These are phyloP conservation scores for Aurelia aurita complex sp. Pacific DNA, from an alignment of 30 jellyfish, hydroid and myxozoan species.

Conservation along the genomic window DNA sequence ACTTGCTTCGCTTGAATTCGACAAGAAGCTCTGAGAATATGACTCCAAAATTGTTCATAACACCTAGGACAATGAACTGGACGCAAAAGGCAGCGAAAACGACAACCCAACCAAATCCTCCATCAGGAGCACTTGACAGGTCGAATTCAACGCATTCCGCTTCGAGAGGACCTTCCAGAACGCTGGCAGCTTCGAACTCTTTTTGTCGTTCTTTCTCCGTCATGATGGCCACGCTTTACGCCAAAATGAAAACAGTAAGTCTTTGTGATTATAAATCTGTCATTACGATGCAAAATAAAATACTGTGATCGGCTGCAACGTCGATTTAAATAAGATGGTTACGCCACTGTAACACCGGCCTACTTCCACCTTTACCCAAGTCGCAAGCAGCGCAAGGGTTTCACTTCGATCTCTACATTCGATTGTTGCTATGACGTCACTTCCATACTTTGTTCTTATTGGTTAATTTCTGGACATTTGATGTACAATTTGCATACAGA, in stretches of 20 bases:
- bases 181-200: slow-evolving; percentile 62
- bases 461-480: slow-evolving; percentile 27
- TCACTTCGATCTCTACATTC: no score
- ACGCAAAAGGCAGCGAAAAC: slow-evolving; percentile 93
- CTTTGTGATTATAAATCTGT: no score
- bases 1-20: slow-evolving; percentile 82
- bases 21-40: slow-evolving; percentile 84
- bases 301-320: no score
- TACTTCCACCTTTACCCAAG: background rate
- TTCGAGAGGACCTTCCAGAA: slow-evolving; percentile 68
- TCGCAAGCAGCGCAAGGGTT: no score
- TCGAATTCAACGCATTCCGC: slow-evolving; percentile 80
- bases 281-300: no score
- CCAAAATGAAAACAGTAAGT: background rate
- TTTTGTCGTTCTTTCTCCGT: slow-evolving; percentile 28
- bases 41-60: slow-evolving; percentile 96
- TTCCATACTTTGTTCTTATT: slow-evolving; percentile 5
- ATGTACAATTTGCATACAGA: slow-evolving; percentile 61
- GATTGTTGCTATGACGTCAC: slow-evolving; percentile 42
- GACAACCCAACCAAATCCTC: slow-evolving; percentile 98
- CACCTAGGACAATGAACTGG: slow-evolving; percentile 95
- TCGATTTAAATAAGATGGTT: no score
- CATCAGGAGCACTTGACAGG: slow-evolving; percentile 80
- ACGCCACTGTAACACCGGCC: background rate
- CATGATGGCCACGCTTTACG: slow-evolving; percentile 9